Conservation (phyloP, 35 echinoderm and acorn worm genomes). For the Anneissia japonica region DNA sequence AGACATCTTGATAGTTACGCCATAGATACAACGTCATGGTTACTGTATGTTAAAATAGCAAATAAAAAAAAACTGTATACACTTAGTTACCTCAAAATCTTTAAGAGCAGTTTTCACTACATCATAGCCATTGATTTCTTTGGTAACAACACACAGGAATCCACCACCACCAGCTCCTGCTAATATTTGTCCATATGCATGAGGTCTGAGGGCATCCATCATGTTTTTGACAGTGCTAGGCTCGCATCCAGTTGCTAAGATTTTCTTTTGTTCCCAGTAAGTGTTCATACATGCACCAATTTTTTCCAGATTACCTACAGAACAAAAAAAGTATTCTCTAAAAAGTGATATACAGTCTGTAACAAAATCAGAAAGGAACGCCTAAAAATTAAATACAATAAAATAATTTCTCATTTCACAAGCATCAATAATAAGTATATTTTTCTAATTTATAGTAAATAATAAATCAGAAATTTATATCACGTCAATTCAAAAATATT, state of each 20-base stretch:
- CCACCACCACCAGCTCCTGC: slow-evolving; percentile 82
- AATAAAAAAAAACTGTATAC: no score
- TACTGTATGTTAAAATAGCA: no score
- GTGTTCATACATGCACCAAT: slow-evolving; percentile 78
- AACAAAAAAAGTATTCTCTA: background rate
- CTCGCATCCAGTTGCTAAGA: slow-evolving; percentile 90
- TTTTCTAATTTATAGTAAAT: no score
- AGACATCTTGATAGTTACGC: no score
- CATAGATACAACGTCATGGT: no score
- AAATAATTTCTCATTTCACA: no score
- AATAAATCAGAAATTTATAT: no score
- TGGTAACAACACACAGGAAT: slow-evolving; percentile 76
- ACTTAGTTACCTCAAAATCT: slow-evolving; percentile 2
- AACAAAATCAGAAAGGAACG: no score
- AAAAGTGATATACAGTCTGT: no score
- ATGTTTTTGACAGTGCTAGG: slow-evolving; percentile 59
- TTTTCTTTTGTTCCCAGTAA: slow-evolving; percentile 95
- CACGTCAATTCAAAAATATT: no score
- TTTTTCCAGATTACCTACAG: slow-evolving; percentile 72
- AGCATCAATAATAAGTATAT: no score
- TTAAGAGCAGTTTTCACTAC: background rate
- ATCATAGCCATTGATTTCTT: slow-evolving; percentile 42
- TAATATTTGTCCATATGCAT: slow-evolving; percentile 74
- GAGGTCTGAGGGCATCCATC: slow-evolving; percentile 74
- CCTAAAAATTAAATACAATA: no score